phyloP scores from a whole-genome alignment of 1,140 invertebrate species.

The Centruroides sculpturatus region DNA sequence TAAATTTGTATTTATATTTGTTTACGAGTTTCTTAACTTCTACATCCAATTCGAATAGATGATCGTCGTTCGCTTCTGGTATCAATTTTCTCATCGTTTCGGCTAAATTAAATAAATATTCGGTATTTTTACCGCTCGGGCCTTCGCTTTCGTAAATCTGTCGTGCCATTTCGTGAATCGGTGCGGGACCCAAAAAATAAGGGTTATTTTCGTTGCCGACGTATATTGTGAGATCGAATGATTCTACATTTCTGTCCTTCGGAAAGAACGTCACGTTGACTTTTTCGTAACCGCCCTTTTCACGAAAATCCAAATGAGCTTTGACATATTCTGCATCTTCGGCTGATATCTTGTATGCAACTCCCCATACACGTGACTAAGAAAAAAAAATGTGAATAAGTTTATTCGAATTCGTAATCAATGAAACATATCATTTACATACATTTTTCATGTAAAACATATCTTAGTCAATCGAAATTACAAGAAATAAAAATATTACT shows the following conservation, averaged over 20 bases:
- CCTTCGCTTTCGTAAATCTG: conserved; percentile 57
- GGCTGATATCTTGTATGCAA: conserved; percentile 69
- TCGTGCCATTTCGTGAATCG: conserved; percentile 55
- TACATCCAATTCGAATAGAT: conserved; percentile 58
- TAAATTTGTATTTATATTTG: not conserved
- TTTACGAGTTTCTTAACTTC: conserved; percentile 29
- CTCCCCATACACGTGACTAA: conserved; percentile 63
- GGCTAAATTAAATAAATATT: conserved; percentile 75
- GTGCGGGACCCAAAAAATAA: conserved; percentile 42
- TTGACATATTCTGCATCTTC: conserved; percentile 52
- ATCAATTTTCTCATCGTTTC: conserved; percentile 56
- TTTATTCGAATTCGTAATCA: not conserved
- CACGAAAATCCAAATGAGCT: conserved; percentile 69
- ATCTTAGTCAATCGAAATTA: not conserved
- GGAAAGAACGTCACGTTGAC: conserved; percentile 53
- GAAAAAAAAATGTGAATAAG: conserved; percentile 12
- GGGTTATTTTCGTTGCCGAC: conserved; percentile 57
- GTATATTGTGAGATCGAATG: conserved; percentile 65
- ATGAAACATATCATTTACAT: not conserved
- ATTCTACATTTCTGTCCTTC: conserved; percentile 23
- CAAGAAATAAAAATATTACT: too few relatives aligned
- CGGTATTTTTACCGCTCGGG: conserved; percentile 70
- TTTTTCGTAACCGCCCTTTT: conserved; percentile 74
- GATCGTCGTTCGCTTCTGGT: conserved; percentile 43
- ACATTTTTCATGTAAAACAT: not conserved